phyloP scores from a whole-genome alignment of 2,888 invertebrate genomes.

The Himalopsyche tibetana region DNA sequence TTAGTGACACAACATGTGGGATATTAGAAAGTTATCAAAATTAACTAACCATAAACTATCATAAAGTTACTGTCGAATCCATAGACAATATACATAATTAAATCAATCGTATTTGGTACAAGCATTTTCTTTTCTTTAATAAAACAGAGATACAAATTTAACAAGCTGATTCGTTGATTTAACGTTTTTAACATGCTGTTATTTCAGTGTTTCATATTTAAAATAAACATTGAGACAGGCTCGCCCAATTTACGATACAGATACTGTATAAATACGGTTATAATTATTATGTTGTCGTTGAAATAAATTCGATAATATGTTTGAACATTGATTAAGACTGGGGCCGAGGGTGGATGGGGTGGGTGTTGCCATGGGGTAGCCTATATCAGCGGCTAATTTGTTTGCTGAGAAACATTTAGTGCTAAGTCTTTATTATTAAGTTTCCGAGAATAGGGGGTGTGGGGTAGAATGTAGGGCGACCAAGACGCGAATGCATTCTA shows the following conservation, averaged over 20 bases:
- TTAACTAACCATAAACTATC: too few species aligned
- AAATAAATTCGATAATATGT: constrained; percentile 35
- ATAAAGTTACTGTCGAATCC: too few species aligned
- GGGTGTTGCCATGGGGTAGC: constrained; percentile 16
- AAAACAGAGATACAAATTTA: too few species aligned
- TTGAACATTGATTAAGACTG: neutral
- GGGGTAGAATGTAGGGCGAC: neutral
- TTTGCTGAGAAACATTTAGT: constrained; percentile 29
- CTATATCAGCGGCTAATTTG: constrained; percentile 37
- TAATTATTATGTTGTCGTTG: neutral
- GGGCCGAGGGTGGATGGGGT: neutral
- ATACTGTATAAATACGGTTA: neutral
- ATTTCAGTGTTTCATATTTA: neutral
- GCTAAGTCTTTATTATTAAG: constrained; percentile 36
- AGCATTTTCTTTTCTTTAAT: too few species aligned
- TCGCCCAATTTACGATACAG: neutral
- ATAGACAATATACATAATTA: too few species aligned
- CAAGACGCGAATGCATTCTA: neutral
- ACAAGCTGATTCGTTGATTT: too few species aligned
- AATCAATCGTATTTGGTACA: too few species aligned
- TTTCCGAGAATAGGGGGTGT: neutral
- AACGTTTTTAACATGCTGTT: too few species aligned
- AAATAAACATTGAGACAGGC: neutral
- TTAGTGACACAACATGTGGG: too few species aligned
- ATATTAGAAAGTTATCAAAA: too few species aligned